Percentiles rank a stretch among this genome's conserved stretches.
Conservation (phyloP, 2,797 vertebrate genomes). For the Liparis tanakae region DNA sequence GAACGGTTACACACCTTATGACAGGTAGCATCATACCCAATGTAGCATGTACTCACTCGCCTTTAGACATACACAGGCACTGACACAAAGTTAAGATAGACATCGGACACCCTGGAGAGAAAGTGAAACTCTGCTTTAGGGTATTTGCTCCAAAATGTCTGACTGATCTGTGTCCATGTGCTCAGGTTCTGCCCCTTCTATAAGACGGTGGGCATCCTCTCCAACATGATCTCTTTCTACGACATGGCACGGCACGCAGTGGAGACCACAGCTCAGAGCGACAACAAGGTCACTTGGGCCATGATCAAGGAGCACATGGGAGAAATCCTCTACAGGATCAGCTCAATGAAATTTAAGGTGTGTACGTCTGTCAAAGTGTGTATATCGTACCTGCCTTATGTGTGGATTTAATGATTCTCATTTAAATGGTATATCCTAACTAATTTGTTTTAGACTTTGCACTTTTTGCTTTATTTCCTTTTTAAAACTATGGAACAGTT, state of each 20-base stretch:
- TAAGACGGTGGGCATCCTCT: slow-evolving; percentile 96
- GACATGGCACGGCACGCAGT: slow-evolving; percentile 97
- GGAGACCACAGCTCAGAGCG: slow-evolving; percentile 95
- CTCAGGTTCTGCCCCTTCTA: slow-evolving; percentile 97
- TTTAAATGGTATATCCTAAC: no score
- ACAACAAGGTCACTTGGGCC: slow-evolving; percentile 96
- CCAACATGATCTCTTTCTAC: slow-evolving; percentile 96
- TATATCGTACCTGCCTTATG: no score
- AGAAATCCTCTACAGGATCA: slow-evolving; percentile 93
- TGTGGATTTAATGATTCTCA: background rate
- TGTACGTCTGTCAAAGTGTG: background rate
- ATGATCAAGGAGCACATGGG: slow-evolving; percentile 96
- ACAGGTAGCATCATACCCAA: slow-evolving; percentile 82
- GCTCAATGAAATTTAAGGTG: slow-evolving; percentile 99
- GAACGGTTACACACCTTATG: slow-evolving; percentile 96
- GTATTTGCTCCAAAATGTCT: slow-evolving; percentile 31
- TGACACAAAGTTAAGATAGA: background rate
- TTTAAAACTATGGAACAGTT: background rate
- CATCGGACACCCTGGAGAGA: background rate
- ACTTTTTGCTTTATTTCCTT: background rate
- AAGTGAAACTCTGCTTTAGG: background rate
- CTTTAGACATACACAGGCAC: no score
- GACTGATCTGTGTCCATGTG: slow-evolving; percentile 44
- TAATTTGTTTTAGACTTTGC: no score
- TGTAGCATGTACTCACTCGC: background rate